These are phyloP conservation scores for Henricia sp. DNA, from an alignment of 53 echinoderm and acorn worm species.

Conservation along the genomic window DNA sequence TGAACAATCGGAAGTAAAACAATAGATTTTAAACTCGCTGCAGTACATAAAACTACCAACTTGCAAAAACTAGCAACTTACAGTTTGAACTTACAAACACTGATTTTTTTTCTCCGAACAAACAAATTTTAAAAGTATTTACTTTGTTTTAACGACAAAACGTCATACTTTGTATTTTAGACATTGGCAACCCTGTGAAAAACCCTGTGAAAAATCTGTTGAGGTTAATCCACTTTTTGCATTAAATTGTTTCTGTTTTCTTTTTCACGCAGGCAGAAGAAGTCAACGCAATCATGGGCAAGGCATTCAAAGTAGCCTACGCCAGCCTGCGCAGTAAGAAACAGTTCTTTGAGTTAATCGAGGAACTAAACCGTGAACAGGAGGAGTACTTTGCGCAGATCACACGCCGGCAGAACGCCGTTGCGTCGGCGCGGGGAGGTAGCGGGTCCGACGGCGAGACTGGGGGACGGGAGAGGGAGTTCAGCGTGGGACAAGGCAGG, in stretches of 20 bases:
- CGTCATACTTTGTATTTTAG: too few species aligned
- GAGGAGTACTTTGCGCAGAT: slow-evolving; percentile 90
- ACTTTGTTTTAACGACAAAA: too few species aligned
- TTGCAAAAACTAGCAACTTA: too few species aligned
- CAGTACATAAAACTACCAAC: too few species aligned
- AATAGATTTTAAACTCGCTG: too few species aligned
- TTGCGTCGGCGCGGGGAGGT: not conserved
- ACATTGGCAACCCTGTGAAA: too few species aligned
- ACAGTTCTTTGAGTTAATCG: slow-evolving; percentile 88
- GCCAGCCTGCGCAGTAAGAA: slow-evolving; percentile 95
- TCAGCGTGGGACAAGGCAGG: slow-evolving; percentile 78
- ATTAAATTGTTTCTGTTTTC: not conserved
- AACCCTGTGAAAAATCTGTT: too few species aligned
- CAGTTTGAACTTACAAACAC: too few species aligned
- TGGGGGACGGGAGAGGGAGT: slow-evolving; percentile 68
- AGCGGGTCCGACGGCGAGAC: slow-evolving; percentile 52
- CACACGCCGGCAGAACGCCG: slow-evolving; percentile 64
- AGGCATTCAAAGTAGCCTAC: slow-evolving; percentile 98
- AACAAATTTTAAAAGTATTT: too few species aligned
- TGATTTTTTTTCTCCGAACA: too few species aligned
- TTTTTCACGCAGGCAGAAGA: slow-evolving; percentile 79
- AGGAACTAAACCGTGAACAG: slow-evolving; percentile 91
- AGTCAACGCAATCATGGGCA: slow-evolving; percentile 94
- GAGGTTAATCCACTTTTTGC: too few species aligned
- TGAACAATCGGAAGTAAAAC: too few species aligned